Evolutionary conservation across 2,113 vertebrate genomes (phyloP).

Genomic region (Rana temporaria): DNA sequence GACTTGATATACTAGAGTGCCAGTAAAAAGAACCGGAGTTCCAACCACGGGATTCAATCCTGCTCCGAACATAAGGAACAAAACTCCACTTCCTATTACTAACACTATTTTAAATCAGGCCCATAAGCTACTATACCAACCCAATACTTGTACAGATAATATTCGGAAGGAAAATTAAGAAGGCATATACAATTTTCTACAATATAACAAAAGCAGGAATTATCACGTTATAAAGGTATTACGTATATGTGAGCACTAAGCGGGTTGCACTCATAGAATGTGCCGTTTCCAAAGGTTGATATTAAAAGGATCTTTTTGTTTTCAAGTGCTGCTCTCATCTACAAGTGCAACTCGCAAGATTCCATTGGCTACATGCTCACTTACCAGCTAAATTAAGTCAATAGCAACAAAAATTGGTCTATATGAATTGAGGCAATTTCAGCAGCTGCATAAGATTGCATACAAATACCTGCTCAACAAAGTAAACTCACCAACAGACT

Average conservation of each 20-base stretch:
- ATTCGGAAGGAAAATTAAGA: background rate
- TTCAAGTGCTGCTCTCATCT: background rate
- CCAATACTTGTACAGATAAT: background rate
- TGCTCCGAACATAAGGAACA: no score
- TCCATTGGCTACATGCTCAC: background rate
- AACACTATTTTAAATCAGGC: no score
- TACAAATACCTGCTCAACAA: background rate
- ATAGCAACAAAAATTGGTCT: background rate
- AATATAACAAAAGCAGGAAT: background rate
- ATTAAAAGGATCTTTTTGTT: background rate
- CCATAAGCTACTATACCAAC: background rate
- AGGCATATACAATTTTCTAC: no score
- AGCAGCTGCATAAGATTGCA: background rate
- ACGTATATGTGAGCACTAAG: background rate
- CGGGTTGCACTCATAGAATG: slow-evolving; percentile 19
- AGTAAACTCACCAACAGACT: slow-evolving; percentile 40
- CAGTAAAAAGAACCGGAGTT: no score
- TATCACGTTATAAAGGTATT: background rate
- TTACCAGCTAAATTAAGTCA: background rate
- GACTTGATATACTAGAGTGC: no score
- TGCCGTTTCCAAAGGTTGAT: background rate
- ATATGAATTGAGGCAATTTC: slow-evolving; percentile 1
- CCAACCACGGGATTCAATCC: no score
- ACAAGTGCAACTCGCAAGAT: slow-evolving; percentile 36
- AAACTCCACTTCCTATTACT: no score